phyloP scores from a whole-genome alignment of 1,140 invertebrate species.

The Marisa cornuarietis region DNA sequence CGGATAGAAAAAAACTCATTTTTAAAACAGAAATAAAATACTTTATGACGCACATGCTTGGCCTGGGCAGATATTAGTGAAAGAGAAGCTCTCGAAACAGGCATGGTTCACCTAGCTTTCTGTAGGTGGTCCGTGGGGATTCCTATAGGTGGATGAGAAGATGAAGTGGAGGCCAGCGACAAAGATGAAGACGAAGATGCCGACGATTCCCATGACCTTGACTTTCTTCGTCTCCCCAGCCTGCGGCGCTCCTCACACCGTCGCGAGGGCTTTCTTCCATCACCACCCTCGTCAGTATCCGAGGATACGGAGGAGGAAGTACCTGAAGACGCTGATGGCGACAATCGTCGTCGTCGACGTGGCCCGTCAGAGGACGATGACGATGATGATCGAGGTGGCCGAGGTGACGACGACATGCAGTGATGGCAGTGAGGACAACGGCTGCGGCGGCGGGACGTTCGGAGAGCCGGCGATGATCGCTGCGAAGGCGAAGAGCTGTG shows the following conservation, averaged over 20 bases:
- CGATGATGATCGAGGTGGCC: conserved; percentile 22
- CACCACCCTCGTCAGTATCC: not conserved
- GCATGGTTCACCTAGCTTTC: too few relatives aligned
- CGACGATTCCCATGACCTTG: not conserved
- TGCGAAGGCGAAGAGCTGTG: not conserved
- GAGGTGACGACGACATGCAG: conserved; percentile 26
- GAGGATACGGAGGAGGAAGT: too few relatives aligned
- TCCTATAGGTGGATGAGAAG: not conserved
- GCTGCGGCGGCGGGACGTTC: not conserved
- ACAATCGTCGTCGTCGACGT: not conserved
- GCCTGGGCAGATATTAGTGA: too few relatives aligned
- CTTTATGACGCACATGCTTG: too few relatives aligned
- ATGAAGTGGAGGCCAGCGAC: not conserved
- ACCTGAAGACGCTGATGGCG: not conserved
- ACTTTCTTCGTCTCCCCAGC: not conserved
- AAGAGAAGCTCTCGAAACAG: too few relatives aligned
- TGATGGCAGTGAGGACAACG: conserved; percentile 22
- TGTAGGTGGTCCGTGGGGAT: not conserved
- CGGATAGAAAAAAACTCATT: too few relatives aligned
- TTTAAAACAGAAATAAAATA: too few relatives aligned
- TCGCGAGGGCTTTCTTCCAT: not conserved
- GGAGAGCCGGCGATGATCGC: not conserved
- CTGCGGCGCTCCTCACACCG: conserved; percentile 10
- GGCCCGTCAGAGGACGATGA: not conserved
- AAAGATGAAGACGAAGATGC: conserved; percentile 9